These are phyloP conservation scores for Catocala nupta DNA, from an alignment of 2,888 invertebrate species.

Conservation along the genomic window DNA sequence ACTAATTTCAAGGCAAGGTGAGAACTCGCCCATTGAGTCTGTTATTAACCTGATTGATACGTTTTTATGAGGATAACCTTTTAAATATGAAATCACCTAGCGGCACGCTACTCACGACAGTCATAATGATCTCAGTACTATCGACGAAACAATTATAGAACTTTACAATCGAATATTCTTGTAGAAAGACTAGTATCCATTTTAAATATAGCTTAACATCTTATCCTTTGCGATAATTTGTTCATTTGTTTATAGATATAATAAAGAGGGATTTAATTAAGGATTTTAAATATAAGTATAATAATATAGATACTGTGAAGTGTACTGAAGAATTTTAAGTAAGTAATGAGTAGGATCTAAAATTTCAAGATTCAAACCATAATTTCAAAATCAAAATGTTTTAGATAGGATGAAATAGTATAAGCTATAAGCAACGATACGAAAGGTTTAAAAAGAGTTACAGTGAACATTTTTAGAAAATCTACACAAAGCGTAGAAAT, in stretches of 20 bases:
- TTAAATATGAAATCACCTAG: slow-evolving; percentile 14
- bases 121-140: slow-evolving; percentile 37
- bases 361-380: slow-evolving; percentile 5
- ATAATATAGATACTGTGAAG: slow-evolving; percentile 5
- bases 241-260: slow-evolving; percentile 21
- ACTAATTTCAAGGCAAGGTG: too few species aligned
- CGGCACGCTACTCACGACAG: slow-evolving; percentile 12
- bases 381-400: slow-evolving; percentile 16
- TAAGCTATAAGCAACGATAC: slow-evolving; percentile 34
- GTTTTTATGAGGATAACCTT: slow-evolving; percentile 6
- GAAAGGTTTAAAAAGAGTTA: slow-evolving; percentile 30
- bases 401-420: slow-evolving; percentile 23
- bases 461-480: slow-evolving; percentile 48
- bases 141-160: slow-evolving; percentile 40
- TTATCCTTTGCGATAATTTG: slow-evolving; percentile 29
- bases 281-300: too few species aligned
- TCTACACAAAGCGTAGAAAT: slow-evolving; percentile 64
- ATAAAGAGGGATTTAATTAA: slow-evolving; percentile 17
- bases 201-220: slow-evolving; percentile 43
- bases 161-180: slow-evolving; percentile 50
- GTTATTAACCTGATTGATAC: slow-evolving; percentile 5
- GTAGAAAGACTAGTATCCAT: slow-evolving; percentile 48
- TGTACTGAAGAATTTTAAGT: background rate
- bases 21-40: too few species aligned
- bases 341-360: slow-evolving; percentile 9